Conservation (phyloP, 2,888 invertebrate species). For the Orthosia gracilis region DNA sequence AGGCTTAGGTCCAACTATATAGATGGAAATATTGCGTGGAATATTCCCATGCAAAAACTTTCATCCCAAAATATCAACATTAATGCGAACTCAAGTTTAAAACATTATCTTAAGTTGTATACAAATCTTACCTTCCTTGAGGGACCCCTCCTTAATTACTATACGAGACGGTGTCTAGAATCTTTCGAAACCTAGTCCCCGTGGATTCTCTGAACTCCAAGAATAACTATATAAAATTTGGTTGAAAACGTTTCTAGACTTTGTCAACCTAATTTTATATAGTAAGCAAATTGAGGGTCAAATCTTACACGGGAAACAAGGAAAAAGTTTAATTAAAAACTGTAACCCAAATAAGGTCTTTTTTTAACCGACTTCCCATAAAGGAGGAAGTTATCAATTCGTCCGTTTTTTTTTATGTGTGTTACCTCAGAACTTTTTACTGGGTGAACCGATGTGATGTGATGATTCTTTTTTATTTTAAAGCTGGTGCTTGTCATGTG, state of each 20-base stretch:
- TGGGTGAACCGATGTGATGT: too few species aligned
- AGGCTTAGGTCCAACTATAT: neutral
- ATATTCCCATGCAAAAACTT: neutral
- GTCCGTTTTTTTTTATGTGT: too few species aligned
- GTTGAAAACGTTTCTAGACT: constrained; percentile 6
- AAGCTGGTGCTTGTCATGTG: too few species aligned
- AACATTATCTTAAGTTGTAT: neutral
- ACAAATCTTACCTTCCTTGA: constrained; percentile 2
- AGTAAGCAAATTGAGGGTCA: neutral
- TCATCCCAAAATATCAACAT: constrained; percentile 1
- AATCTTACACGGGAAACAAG: neutral
- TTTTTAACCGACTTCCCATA: too few species aligned
- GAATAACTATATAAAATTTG: neutral
- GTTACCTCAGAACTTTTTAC: too few species aligned
- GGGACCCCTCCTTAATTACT: neutral
- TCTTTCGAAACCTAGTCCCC: neutral
- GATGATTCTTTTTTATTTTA: too few species aligned
- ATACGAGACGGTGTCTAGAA: neutral
- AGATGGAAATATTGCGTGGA: too few species aligned
- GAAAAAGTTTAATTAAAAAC: too few species aligned
- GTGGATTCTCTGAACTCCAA: neutral
- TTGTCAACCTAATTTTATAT: too few species aligned
- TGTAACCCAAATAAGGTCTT: too few species aligned
- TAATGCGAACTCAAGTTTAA: neutral
- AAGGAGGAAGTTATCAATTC: too few species aligned